Conservation (phyloP, 2,888 invertebrate species). For the Drosophila percnosoma region DNA sequence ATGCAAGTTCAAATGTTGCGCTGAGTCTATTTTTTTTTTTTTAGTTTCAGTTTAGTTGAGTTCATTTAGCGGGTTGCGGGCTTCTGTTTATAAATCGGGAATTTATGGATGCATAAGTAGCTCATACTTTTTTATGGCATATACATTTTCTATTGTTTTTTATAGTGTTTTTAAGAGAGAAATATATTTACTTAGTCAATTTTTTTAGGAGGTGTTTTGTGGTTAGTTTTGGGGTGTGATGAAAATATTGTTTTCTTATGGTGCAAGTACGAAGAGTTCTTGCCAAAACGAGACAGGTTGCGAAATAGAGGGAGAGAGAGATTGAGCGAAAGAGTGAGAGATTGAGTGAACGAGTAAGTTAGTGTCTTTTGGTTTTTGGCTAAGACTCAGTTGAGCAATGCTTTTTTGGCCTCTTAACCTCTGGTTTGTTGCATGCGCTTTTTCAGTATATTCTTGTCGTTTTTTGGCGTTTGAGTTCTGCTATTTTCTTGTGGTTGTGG, state of each 20-base stretch:
- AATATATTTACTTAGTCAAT: slow-evolving; percentile 39
- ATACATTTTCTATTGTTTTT: slow-evolving; percentile 31
- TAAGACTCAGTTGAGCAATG: slow-evolving; percentile 39
- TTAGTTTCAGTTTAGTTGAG: slow-evolving; percentile 59
- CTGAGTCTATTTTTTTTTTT: slow-evolving; percentile 37
- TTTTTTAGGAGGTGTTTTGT: slow-evolving; percentile 25
- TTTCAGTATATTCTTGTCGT: slow-evolving; percentile 45
- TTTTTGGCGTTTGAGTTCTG: slow-evolving; percentile 32
- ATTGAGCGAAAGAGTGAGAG: slow-evolving; percentile 28
- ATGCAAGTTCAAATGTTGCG: slow-evolving; percentile 81
- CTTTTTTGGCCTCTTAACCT: slow-evolving; percentile 31
- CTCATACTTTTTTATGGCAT: slow-evolving; percentile 26
- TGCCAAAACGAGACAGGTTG: slow-evolving; percentile 55
- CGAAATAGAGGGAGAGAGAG: slow-evolving; percentile 30
- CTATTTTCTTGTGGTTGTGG: slow-evolving; percentile 31
- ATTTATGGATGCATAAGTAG: slow-evolving; percentile 64
- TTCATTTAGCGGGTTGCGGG: slow-evolving; percentile 46
- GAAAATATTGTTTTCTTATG: slow-evolving; percentile 40
- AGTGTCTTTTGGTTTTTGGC: slow-evolving; percentile 33
- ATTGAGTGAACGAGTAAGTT: slow-evolving; percentile 24
- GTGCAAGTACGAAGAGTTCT: slow-evolving; percentile 75
- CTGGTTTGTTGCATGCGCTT: slow-evolving; percentile 53
- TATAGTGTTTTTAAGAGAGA: slow-evolving; percentile 3
- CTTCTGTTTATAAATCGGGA: slow-evolving; percentile 58
- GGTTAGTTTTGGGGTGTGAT: slow-evolving; percentile 28